Evolutionary conservation across 2,113 vertebrate species (phyloP), one percentile per base, ranked within the genome.

Genomic region (Poicephalus gulielmi): DNA sequence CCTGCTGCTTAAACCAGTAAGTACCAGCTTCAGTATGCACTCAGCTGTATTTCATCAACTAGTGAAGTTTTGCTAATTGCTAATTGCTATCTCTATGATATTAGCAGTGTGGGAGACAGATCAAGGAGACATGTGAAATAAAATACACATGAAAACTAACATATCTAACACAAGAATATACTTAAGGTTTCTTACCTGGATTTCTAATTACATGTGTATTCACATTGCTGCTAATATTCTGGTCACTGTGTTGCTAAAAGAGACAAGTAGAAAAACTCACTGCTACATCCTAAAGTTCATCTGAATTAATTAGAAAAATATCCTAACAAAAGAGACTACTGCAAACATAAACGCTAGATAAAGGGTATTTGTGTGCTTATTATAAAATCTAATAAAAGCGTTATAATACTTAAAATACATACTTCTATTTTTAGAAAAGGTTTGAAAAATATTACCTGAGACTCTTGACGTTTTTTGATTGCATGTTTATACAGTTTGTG

Each of bases 401-500:
- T 35, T 64, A 5, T 5, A 88, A 57, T n/a, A 81, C 8, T 63
- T 74, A 31, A n/a, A 50, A 84, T 6, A 25, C 2, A 2, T 17
- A 35, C 52, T n/a, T 71, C 3, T 25, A 7, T 67, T 59, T 83
- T 52, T 39, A 39, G 25, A 88, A 83, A 78, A 25, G 6, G 28
- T 39, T 33, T 86, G 49, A 84, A 95, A 80, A 79, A 55, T 63
- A 79, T 24, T 98, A 99, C 99, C 99, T 99, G 99, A 94, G 98
- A 99, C 98, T 99, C 99, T 55, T 99, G 99, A 22, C 99, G 98
- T 96, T 99, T 99, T 98, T 99, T 99, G 97, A 99, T 99, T 80
- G 99, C 99, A 89, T 99, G 99, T 81, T 99, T 99, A 96, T 99
- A 99, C 23, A 99, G 96, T 73, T 99, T 99, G 96, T 99, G 99